Conservation (phyloP, 2,888 invertebrate genomes). For the Morpho deidamia region DNA sequence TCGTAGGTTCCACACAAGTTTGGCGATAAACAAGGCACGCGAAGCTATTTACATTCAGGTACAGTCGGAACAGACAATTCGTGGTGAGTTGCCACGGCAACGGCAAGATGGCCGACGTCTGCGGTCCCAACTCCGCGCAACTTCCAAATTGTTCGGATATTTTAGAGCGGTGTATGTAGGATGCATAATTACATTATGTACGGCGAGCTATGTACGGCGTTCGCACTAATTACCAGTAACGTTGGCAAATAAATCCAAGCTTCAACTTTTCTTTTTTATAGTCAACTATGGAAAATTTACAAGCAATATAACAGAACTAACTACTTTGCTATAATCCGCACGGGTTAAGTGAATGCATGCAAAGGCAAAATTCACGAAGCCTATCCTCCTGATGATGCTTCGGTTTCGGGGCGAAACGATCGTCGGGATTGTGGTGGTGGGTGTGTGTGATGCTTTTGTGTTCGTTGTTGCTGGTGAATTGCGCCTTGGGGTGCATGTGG, state of each 20-base stretch:
- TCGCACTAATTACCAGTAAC: slow-evolving; percentile 67
- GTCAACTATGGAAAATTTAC: too few species aligned
- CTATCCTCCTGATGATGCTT: too few species aligned
- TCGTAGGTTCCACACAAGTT: slow-evolving; percentile 28
- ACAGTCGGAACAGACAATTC: slow-evolving; percentile 51
- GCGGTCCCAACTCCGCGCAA: slow-evolving; percentile 71
- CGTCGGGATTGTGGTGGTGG: too few species aligned
- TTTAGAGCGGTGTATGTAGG: slow-evolving; percentile 67
- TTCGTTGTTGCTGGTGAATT: too few species aligned
- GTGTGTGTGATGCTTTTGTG: too few species aligned
- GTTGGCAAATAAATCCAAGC: slow-evolving; percentile 40
- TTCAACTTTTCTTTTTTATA: not conserved
- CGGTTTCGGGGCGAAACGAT: too few species aligned
- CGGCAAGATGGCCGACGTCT: slow-evolving; percentile 72
- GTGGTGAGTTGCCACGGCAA: slow-evolving; percentile 63
- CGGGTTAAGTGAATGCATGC: too few species aligned
- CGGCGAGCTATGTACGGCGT: slow-evolving; percentile 60
- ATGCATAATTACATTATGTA: slow-evolving; percentile 74
- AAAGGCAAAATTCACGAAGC: too few species aligned
- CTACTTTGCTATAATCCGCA: too few species aligned
- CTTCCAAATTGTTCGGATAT: slow-evolving; percentile 75
- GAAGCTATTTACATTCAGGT: slow-evolving; percentile 70
- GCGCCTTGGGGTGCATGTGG: too few species aligned
- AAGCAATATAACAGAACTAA: too few species aligned
- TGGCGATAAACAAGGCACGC: slow-evolving; percentile 49